Percentiles rank a stretch among this genome's conserved stretches.
Conservation (phyloP, 2,113 vertebrate genomes). For the Apteryx mantelli region DNA sequence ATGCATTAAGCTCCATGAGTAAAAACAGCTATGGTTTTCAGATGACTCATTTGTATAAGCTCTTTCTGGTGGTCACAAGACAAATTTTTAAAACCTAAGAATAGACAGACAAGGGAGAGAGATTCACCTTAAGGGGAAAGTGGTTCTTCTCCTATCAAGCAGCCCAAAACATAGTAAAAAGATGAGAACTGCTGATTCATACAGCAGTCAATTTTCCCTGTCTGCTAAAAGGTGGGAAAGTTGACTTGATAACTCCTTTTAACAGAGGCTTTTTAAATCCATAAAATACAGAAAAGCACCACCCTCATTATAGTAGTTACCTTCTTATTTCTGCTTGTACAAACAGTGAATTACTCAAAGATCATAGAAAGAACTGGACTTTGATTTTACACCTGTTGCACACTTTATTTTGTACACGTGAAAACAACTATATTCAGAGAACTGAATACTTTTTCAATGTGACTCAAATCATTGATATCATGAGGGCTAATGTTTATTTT, state of each 20-base stretch:
- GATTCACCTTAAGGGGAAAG: background rate
- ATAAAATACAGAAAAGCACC: background rate
- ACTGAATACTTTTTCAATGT: background rate
- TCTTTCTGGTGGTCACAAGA: background rate
- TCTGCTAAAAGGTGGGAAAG: background rate
- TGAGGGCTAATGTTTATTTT: background rate
- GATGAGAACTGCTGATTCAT: background rate
- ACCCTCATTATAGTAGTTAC: background rate
- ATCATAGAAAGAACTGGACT: slow-evolving; percentile 1
- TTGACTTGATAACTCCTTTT: background rate
- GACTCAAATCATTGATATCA: background rate
- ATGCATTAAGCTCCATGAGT: background rate
- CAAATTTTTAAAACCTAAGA: background rate
- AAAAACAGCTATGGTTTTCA: background rate
- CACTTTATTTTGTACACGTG: background rate
- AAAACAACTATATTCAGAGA: slow-evolving; percentile 10
- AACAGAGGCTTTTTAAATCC: background rate
- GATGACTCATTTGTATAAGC: background rate
- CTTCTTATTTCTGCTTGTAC: background rate
- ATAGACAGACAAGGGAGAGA: background rate
- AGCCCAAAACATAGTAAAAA: background rate
- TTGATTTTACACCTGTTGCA: background rate
- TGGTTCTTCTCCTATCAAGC: background rate
- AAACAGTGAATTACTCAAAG: slow-evolving; percentile 8
- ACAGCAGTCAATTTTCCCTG: background rate